Evolutionary conservation across 1,140 invertebrate genomes (phyloP).

Genomic region (Palaemon carinicauda): DNA sequence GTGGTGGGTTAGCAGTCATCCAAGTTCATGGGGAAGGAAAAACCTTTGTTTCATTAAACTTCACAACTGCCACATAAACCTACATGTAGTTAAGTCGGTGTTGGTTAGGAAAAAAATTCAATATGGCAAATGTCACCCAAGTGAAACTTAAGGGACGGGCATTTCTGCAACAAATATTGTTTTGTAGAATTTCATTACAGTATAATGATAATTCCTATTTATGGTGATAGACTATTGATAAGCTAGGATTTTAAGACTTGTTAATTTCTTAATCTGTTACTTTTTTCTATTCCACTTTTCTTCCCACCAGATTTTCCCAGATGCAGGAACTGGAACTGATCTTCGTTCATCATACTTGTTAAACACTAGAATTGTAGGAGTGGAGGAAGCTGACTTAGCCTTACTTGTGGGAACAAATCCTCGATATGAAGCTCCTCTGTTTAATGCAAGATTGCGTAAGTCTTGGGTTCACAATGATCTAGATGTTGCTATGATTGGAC

Average conservation of each 20-base stretch:
- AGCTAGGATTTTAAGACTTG: background rate
- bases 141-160: no score
- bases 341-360: constrained; percentile 89
- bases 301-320: constrained; percentile 69
- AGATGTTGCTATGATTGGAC: constrained; percentile 82
- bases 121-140: no score
- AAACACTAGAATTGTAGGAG: constrained; percentile 85
- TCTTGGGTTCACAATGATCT: constrained; percentile 86
- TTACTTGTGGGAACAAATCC: constrained; percentile 96
- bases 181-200: no score
- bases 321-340: constrained; percentile 85
- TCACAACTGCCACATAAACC: no score
- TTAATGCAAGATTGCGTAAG: constrained; percentile 96
- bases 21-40: no score
- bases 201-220: no score
- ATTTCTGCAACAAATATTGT: no score
- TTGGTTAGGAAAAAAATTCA: no score
- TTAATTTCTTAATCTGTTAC: background rate
- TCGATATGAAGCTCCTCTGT: constrained; percentile 92
- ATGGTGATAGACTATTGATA: no score
- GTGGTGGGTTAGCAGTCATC: no score
- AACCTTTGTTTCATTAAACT: no score
- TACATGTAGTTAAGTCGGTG: no score
- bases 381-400: constrained; percentile 94
- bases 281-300: background rate